Conservation (phyloP, 92 coral and sea anemone genomes). For the Paragorgia papillata region DNA sequence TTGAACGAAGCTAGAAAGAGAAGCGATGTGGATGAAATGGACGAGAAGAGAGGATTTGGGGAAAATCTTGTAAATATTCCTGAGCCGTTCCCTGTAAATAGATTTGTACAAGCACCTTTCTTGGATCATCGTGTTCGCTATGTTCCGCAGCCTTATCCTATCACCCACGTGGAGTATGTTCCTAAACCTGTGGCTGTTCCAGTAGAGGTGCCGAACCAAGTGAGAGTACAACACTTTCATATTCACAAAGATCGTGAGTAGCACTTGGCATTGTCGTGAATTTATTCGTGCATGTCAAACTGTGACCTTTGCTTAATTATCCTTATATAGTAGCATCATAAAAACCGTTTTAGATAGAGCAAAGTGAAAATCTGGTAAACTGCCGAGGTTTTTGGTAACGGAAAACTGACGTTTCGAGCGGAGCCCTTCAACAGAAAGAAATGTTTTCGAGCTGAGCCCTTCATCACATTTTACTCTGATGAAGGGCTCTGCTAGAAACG, state of each 20-base stretch:
- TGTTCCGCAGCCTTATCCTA: slow-evolving; percentile 92
- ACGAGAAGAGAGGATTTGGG: slow-evolving; percentile 36
- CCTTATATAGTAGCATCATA: too few relatives aligned
- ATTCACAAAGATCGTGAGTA: slow-evolving; percentile 78
- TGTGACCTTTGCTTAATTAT: too few relatives aligned
- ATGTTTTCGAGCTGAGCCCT: too few relatives aligned
- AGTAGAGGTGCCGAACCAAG: slow-evolving; percentile 65
- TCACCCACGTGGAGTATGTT: slow-evolving; percentile 72
- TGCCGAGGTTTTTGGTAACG: too few relatives aligned
- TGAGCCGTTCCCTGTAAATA: slow-evolving; percentile 59
- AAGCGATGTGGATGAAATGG: slow-evolving; percentile 16
- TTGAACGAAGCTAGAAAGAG: not conserved
- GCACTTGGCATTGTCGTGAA: not conserved
- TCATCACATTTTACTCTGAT: too few relatives aligned
- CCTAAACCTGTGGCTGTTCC: slow-evolving; percentile 85
- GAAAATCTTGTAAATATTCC: slow-evolving; percentile 36
- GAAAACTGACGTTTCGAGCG: too few relatives aligned
- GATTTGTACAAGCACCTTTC: slow-evolving; percentile 55
- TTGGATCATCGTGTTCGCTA: slow-evolving; percentile 67
- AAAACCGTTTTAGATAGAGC: too few relatives aligned
- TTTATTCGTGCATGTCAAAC: too few relatives aligned
- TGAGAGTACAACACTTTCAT: slow-evolving; percentile 78
- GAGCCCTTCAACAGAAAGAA: too few relatives aligned
- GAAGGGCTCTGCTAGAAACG: too few relatives aligned
- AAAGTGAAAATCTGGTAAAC: too few relatives aligned